Evolutionary conservation across 2,113 vertebrate species (phyloP), one percentile per base, ranked within the genome.

Genomic region (Chrysemys picta): DNA sequence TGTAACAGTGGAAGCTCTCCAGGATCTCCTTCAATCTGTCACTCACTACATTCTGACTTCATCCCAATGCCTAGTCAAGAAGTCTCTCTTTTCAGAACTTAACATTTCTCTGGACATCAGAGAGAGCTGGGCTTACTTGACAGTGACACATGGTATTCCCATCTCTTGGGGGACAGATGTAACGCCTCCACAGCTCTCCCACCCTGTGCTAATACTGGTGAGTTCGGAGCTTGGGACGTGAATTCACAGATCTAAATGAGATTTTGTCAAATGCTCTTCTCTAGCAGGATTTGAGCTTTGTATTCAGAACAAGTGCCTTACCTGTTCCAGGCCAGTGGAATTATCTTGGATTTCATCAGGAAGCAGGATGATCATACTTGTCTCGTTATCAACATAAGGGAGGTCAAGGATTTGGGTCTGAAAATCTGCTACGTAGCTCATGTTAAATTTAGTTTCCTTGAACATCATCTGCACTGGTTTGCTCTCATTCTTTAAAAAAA

Each of bases 361-460:
- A 5, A 99, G 98, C 91, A 99, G 83, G 87, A 99, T 97, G 86
- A 99, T 82, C 99, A 99, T 99, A 95, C 99, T 99, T 69, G 99
- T 97, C 35, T 99, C 99, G 13, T 98, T 94, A 6, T 92, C 98
- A 1, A 85, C 53, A 22, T 99, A 99, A 0, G 99, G 99, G 31
- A 99, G 78, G 97, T 99, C 99, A n/a, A 99, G 97, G 92, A 99
- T 88, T 98, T 98, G 97, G 57, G 98, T 98, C 81, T 81, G 69
- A 4, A 95, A 49, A 16, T 99, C 99, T 1, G 94, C 82, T 31
- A 99, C 89, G n/a, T 94, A 97, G 25, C 93, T 81, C 27, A 98
- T 83, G 5, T 96, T 95, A 87, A 98, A 99, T 9, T 1, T 88
- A 5, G 59, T 93, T 45, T 97, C 97, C 90, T 97, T 98, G 14